phyloP scores from a whole-genome alignment of 2,113 vertebrate species.

The Podarcis cretensis region DNA sequence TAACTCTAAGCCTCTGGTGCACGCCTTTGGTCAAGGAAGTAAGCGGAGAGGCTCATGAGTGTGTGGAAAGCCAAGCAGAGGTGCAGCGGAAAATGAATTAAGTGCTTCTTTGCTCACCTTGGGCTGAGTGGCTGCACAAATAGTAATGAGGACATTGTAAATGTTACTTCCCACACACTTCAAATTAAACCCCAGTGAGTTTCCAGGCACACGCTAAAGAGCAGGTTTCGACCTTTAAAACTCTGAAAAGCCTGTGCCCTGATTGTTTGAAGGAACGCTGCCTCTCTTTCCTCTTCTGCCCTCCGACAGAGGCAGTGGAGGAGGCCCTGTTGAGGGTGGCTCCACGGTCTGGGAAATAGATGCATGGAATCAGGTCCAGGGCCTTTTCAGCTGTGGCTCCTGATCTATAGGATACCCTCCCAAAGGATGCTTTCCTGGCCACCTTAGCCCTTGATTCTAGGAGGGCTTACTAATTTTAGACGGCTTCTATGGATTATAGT shows the following conservation, averaged over 20 bases:
- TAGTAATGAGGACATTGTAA: background rate
- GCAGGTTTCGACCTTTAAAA: background rate
- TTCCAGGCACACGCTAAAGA: background rate
- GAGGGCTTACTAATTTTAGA: background rate
- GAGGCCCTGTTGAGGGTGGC: background rate
- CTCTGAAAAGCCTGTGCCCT: background rate
- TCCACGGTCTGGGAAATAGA: background rate
- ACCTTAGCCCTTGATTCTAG: background rate
- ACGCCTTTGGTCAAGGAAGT: background rate
- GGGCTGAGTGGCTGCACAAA: background rate
- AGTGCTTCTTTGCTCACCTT: background rate
- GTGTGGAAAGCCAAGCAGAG: background rate
- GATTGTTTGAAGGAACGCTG: no score
- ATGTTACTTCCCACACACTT: background rate
- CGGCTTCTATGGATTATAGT: background rate
- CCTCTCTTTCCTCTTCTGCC: background rate
- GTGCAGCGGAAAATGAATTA: background rate
- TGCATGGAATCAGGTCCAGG: no score
- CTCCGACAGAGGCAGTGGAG: background rate
- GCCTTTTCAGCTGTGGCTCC: background rate
- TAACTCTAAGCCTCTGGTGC: background rate
- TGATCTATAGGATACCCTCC: background rate
- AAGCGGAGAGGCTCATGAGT: background rate
- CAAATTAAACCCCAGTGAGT: background rate
- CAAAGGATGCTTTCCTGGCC: background rate